phyloP scores from a whole-genome alignment of 1,140 invertebrate species.

The Rhynchophorus ferrugineus region DNA sequence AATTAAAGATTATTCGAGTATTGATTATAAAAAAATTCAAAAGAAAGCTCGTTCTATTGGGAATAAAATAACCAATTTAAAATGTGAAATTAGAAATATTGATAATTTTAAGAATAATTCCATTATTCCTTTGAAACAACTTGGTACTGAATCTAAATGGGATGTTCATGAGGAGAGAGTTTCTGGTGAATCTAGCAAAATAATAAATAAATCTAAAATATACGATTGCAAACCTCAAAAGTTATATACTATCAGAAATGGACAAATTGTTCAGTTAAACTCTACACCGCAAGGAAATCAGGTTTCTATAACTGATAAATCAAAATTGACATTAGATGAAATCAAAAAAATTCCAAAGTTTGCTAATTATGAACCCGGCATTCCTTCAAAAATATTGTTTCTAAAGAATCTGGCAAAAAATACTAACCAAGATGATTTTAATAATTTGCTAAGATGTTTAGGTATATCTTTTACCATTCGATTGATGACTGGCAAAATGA shows the following conservation, averaged over 20 bases:
- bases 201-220: conserved; percentile 23
- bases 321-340: conserved; percentile 41
- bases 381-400: conserved; percentile 43
- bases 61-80: conserved; percentile 18
- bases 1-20: conserved; percentile 19
- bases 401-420: conserved; percentile 47
- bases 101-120: background rate
- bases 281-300: conserved; percentile 18
- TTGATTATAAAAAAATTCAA: conserved; percentile 25
- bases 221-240: conserved; percentile 34
- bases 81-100: background rate
- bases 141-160: too few species aligned
- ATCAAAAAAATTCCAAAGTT: conserved; percentile 45
- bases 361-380: conserved; percentile 43
- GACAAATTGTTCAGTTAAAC: conserved; percentile 36
- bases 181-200: too few species aligned
- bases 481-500: conserved; percentile 48
- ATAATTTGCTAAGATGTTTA: conserved; percentile 41
- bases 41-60: conserved; percentile 22
- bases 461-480: conserved; percentile 33
- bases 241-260: conserved; percentile 40
- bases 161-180: too few species aligned
- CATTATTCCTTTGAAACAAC: too few species aligned
- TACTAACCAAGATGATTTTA: conserved; percentile 42
- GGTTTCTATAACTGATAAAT: conserved; percentile 18